These are phyloP conservation scores for Molorchus minor DNA, from an alignment of 2,888 invertebrate species.

Conservation along the genomic window DNA sequence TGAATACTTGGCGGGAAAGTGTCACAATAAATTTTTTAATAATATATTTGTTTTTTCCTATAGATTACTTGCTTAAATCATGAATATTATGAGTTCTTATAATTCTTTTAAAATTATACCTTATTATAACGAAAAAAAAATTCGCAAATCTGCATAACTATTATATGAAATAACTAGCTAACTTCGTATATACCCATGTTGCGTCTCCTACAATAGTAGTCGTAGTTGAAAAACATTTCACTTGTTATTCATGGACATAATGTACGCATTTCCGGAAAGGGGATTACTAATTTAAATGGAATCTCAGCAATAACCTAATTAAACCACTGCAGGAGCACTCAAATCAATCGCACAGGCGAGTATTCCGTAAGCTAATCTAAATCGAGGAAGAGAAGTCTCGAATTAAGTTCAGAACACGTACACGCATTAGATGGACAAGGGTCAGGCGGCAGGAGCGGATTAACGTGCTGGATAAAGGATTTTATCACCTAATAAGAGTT, in stretches of 20 bases:
- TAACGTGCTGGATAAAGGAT: constrained; percentile 18
- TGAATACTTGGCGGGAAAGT: too few species aligned
- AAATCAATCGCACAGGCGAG: constrained; percentile 18
- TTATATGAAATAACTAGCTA: too few species aligned
- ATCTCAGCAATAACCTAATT: constrained; percentile 19
- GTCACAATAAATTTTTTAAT: too few species aligned
- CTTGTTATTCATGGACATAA: constrained; percentile 13
- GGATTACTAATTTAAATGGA: constrained; percentile 11
- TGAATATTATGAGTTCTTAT: too few species aligned
- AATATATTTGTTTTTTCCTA: too few species aligned
- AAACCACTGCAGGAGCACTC: constrained; percentile 6
- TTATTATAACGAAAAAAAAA: too few species aligned
- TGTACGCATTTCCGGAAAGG: constrained; percentile 4
- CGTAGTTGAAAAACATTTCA: too few species aligned
- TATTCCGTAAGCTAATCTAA: constrained; percentile 19
- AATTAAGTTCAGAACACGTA: constrained; percentile 27
- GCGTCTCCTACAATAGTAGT: too few species aligned
- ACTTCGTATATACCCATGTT: too few species aligned
- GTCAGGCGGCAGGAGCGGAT: constrained; percentile 20
- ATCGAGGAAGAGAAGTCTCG: constrained; percentile 17
- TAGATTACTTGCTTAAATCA: too few species aligned
- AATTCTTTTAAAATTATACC: too few species aligned
- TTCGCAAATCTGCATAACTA: too few species aligned
- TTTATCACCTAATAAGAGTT: constrained; percentile 28
- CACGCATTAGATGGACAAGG: constrained; percentile 27